Base-by-base conservation (phyloP, 2,113 vertebrate genomes). In the Orycteropus afer region DNA sequence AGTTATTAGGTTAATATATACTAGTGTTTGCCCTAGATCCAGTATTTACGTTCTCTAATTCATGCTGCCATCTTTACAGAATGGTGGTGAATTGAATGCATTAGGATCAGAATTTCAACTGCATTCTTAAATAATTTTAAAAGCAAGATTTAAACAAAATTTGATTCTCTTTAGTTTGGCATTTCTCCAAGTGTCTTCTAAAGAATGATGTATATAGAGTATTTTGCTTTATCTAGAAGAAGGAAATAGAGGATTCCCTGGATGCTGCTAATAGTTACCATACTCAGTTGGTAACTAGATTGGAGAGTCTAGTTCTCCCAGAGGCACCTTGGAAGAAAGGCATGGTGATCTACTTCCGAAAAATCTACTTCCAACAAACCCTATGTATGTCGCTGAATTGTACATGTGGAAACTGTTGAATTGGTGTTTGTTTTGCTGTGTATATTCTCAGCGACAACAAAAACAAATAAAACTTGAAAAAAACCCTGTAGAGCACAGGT, bases 81-180 rank as follows among this genome's bases (percentile, higher is more conserved):
- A 2, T 92, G 29, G 8, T 45, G 6, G 49, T 93, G n/a, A 79
- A 5, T 79, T 40, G 18, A 40, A 27, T 51, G 11, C 49, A 34
- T 76, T 85, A 61, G 20, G 67, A 65, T 29, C 25, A 83, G 25
- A 69, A 5, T 67, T 67, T 78, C 14, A 49, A 42, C 5, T 55
- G 25, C 55, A 85, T 69, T 83, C 74, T 89, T 81, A 47, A 87
- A 7, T 89, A 47, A 71, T 80, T 84, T 83, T 71, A 71, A 71
- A 40, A 61, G 37, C 13, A 57, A 86, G 23, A 74, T 73, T 92
- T 92, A 83, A 78, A 76, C 23, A 78, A 76, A 65, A 8, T 15
- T 55, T 83, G 18, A 63, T 12, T 95, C 20, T 67, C 45, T 93
- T 94, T 90, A 77, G 55, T 61, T 82, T 95, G 53, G 4, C 42